These are phyloP conservation scores for Columba guinea DNA, from an alignment of 2,797 vertebrate genomes.

Conservation along the genomic window DNA sequence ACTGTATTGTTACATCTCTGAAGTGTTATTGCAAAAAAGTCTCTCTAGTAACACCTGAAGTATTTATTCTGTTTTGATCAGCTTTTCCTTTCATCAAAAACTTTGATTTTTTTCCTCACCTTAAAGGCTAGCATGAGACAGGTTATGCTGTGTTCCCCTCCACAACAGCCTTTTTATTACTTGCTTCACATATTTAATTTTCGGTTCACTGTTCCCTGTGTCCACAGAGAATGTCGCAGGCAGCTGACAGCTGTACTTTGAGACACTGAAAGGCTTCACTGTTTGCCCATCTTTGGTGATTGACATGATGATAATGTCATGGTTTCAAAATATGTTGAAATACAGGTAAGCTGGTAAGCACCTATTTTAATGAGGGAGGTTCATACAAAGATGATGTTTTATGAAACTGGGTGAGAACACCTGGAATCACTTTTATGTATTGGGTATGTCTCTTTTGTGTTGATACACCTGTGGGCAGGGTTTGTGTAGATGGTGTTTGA, in stretches of 20 bases:
- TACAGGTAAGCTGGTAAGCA: background rate
- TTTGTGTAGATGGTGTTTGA: fast-evolving
- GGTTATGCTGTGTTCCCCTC: background rate
- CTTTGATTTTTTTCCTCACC: fast-evolving
- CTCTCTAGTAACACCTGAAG: background rate
- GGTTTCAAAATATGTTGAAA: too few species aligned
- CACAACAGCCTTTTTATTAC: background rate
- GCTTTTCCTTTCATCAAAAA: background rate
- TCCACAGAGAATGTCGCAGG: background rate
- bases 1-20: background rate
- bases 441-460: background rate
- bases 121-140: background rate
- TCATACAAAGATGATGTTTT: background rate
- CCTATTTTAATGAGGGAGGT: background rate
- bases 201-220: fast-evolving
- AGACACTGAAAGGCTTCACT: background rate
- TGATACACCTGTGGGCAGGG: background rate
- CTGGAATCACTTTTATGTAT: background rate
- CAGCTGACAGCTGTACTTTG: background rate
- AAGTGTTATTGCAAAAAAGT: background rate
- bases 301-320: background rate
- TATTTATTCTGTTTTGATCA: background rate
- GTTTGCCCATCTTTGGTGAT: background rate
- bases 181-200: background rate
- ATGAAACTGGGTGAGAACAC: background rate